Conservation (phyloP, 2,113 vertebrate genomes). For the Macroglossus sobrinus region DNA sequence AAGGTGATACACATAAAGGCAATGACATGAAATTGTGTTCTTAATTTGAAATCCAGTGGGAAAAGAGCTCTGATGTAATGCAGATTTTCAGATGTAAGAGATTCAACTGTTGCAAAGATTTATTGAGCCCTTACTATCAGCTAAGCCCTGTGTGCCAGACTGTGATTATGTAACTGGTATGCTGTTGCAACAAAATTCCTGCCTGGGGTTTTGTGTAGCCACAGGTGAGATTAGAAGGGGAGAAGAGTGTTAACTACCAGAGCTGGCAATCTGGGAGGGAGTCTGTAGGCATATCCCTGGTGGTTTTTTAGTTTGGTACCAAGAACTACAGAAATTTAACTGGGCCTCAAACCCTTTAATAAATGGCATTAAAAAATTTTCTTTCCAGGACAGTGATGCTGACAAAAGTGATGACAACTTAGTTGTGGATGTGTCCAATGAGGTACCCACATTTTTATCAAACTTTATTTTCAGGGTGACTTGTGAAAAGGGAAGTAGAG, state of each 20-base stretch:
- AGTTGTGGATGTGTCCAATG: constrained; percentile 91
- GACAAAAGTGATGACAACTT: constrained; percentile 92
- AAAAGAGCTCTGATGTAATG: background rate
- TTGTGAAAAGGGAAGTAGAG: background rate
- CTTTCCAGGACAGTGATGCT: constrained; percentile 87
- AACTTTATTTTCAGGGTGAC: background rate
- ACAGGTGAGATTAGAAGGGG: background rate
- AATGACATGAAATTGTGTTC: background rate
- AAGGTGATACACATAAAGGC: background rate
- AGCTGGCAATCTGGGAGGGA: background rate
- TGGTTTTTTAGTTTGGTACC: background rate
- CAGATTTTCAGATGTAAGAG: background rate
- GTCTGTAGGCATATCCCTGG: background rate
- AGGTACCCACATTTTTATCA: constrained; percentile 80
- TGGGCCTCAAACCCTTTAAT: constrained; percentile 38
- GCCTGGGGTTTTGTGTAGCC: background rate
- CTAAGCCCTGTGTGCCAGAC: background rate
- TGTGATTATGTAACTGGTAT: background rate
- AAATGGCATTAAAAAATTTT: constrained; percentile 70
- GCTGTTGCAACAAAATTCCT: background rate
- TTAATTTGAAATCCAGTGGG: constrained; percentile 1
- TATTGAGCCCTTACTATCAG: background rate
- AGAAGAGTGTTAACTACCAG: background rate
- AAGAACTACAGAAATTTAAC: background rate
- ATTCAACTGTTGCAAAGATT: background rate